Conservation (phyloP, 2,888 invertebrate species). For the Auanema sp. region DNA sequence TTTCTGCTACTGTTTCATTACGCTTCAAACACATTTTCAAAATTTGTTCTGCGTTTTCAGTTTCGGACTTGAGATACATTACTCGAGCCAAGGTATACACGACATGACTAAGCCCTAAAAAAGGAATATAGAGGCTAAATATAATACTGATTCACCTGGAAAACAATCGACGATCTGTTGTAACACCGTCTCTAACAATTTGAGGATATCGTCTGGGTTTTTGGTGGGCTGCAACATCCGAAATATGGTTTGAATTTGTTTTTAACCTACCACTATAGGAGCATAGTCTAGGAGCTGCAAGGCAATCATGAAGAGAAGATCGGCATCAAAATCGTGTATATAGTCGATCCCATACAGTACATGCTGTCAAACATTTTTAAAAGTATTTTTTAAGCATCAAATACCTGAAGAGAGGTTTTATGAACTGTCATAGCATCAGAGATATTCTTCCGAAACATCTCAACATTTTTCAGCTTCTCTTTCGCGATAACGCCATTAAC, state of each 20-base stretch:
- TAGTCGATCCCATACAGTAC: constrained; percentile 22
- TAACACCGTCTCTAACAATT: constrained; percentile 73
- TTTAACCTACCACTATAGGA: constrained; percentile 26
- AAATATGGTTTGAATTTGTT: neutral
- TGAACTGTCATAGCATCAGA: constrained; percentile 25
- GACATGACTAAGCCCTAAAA: constrained; percentile 14
- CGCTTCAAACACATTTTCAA: constrained; percentile 77
- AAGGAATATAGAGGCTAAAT: constrained; percentile 9
- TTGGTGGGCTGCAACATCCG: constrained; percentile 71
- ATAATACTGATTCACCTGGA: constrained; percentile 71
- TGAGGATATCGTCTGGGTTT: constrained; percentile 66
- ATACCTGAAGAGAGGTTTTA: constrained; percentile 21
- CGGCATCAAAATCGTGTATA: constrained; percentile 26
- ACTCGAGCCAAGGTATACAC: constrained; percentile 74
- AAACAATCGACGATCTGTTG: constrained; percentile 78
- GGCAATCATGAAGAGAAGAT: constrained; percentile 27
- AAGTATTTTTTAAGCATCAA: neutral
- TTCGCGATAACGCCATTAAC: constrained; percentile 30
- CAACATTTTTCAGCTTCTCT: constrained; percentile 32
- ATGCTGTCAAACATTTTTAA: neutral
- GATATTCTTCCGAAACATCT: constrained; percentile 30
- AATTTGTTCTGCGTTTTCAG: constrained; percentile 74
- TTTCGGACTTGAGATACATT: constrained; percentile 77
- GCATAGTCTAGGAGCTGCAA: constrained; percentile 45
- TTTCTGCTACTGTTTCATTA: constrained; percentile 79